Conservation (phyloP, 23 tunicate species). For the Halocynthia roretzi region DNA sequence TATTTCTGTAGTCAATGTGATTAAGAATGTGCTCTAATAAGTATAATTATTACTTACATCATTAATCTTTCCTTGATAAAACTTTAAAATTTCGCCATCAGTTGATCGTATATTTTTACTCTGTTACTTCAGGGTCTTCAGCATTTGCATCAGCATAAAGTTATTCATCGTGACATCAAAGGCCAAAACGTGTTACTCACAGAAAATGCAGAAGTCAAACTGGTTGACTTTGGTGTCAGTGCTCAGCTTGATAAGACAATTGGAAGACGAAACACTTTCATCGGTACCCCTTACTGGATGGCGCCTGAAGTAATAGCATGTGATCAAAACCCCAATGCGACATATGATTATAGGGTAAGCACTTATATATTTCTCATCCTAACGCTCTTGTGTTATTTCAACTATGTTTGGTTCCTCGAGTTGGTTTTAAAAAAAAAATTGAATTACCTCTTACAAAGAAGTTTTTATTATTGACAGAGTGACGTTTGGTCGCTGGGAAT, state of each 20-base stretch:
- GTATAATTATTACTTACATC: too few relatives aligned
- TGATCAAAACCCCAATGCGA: constrained; percentile 83
- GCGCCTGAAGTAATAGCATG: constrained; percentile 99
- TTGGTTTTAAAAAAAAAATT: too few relatives aligned
- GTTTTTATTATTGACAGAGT: constrained; percentile 49
- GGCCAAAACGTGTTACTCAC: constrained; percentile 98
- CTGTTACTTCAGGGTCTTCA: constrained; percentile 85
- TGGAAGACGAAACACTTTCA: constrained; percentile 92
- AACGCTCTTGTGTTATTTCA: too few relatives aligned
- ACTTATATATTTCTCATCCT: not conserved
- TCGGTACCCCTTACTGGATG: constrained; percentile 99
- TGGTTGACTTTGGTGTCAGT: constrained; percentile 98
- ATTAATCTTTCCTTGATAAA: too few relatives aligned
- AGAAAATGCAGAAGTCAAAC: constrained; percentile 95
- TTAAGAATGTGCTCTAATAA: too few relatives aligned
- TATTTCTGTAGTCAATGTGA: too few relatives aligned
- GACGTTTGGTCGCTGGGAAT: constrained; percentile 99
- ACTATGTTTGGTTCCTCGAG: too few relatives aligned
- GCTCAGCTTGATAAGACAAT: constrained; percentile 99
- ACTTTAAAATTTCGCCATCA: too few relatives aligned
- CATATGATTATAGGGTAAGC: constrained; percentile 90
- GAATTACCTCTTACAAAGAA: not conserved
- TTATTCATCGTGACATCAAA: constrained; percentile 97
- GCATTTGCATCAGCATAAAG: constrained; percentile 96
- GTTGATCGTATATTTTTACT: too few relatives aligned